These are phyloP conservation scores for Saturnia pavonia DNA, from an alignment of 2,888 invertebrate genomes.

Conservation along the genomic window DNA sequence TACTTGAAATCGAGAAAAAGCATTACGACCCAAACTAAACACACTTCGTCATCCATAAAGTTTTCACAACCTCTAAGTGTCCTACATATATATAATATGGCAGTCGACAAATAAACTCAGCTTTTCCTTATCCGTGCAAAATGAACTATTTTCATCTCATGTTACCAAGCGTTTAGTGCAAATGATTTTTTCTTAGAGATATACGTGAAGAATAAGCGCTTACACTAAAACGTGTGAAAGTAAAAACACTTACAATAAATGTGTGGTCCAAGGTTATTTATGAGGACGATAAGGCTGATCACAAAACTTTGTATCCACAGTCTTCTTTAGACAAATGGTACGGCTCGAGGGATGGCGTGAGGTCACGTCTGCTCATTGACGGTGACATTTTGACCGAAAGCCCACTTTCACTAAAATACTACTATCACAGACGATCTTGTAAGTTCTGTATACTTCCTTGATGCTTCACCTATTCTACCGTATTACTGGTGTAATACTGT, in stretches of 20 bases:
- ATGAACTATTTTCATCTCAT: slow-evolving; percentile 17
- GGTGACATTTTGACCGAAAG: slow-evolving; percentile 61
- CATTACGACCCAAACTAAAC: background rate
- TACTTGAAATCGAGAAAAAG: background rate
- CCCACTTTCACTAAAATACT: slow-evolving; percentile 54
- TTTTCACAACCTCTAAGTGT: background rate
- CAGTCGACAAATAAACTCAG: slow-evolving; percentile 9
- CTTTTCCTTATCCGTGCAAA: slow-evolving; percentile 12
- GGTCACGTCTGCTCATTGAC: slow-evolving; percentile 57
- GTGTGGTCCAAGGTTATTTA: slow-evolving; percentile 41
- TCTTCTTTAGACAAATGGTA: slow-evolving; percentile 54
- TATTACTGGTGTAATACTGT: no score
- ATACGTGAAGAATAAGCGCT: slow-evolving; percentile 17
- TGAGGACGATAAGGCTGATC: slow-evolving; percentile 46
- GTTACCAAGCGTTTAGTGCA: slow-evolving; percentile 11
- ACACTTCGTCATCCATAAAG: slow-evolving; percentile 7
- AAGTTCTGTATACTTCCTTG: slow-evolving; percentile 68
- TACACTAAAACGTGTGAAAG: slow-evolving; percentile 18
- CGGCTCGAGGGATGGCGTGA: slow-evolving; percentile 39
- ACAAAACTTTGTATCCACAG: slow-evolving; percentile 37
- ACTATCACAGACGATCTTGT: slow-evolving; percentile 52
- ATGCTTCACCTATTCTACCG: slow-evolving; percentile 46
- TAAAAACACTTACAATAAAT: slow-evolving; percentile 32
- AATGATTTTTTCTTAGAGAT: slow-evolving; percentile 14
- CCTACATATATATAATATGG: background rate